Conservation (phyloP, 2,113 vertebrate genomes). For the Dascyllus trimaculatus region DNA sequence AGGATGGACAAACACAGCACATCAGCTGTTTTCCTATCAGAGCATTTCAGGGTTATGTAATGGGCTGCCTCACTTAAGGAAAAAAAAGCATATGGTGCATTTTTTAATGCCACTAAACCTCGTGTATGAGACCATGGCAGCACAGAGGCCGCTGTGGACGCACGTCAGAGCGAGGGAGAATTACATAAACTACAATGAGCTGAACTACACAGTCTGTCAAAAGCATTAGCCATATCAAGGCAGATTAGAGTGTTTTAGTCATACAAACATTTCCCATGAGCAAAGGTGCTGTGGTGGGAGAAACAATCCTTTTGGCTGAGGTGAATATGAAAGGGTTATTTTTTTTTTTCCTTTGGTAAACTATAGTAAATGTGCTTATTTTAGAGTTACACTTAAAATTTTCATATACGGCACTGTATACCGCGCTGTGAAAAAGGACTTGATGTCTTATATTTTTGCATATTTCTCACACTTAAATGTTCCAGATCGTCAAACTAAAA, state of each 20-base stretch:
- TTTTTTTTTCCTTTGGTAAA: no score
- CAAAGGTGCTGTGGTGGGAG: constrained; percentile 6
- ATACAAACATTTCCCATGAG: constrained; percentile 19
- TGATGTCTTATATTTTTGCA: no score
- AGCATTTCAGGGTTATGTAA: constrained; percentile 61
- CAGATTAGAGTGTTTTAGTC: constrained; percentile 5
- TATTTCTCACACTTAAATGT: no score
- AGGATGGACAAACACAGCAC: constrained; percentile 27
- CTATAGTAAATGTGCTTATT: background rate
- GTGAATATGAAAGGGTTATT: background rate
- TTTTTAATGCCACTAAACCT: constrained; percentile 55
- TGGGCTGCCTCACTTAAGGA: constrained; percentile 16
- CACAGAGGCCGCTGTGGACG: background rate
- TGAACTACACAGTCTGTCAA: constrained; percentile 44
- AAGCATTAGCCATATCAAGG: constrained; percentile 11
- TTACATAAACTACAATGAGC: constrained; percentile 45
- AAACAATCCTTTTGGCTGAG: background rate
- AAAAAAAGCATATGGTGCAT: constrained; percentile 42
- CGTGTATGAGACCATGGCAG: background rate
- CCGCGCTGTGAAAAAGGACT: no score
- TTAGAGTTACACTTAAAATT: no score
- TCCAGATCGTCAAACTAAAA: no score
- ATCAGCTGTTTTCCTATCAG: constrained; percentile 49
- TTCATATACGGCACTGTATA: no score
- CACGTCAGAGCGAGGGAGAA: constrained; percentile 18